Evolutionary conservation across 2,797 vertebrate species (phyloP).

Genomic region (Periparus ater): DNA sequence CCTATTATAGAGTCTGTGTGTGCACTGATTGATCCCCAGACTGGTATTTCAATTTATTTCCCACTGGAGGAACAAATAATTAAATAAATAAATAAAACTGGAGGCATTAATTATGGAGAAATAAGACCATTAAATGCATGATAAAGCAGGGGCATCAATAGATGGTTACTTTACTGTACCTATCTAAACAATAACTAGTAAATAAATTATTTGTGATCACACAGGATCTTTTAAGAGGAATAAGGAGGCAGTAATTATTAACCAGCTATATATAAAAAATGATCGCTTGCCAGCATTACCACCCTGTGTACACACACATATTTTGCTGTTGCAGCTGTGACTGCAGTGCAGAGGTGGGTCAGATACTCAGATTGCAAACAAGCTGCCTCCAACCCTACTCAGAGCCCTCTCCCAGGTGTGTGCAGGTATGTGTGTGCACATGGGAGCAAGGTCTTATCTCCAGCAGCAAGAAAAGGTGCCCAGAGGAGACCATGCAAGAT

Average conservation of each 20-base stretch:
- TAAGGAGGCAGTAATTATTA: slow-evolving; percentile 19
- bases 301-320: neutral
- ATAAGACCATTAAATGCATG: slow-evolving; percentile 49
- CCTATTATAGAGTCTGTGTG: neutral
- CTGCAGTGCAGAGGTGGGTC: neutral
- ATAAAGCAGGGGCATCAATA: slow-evolving; percentile 23
- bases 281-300: neutral
- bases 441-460: neutral
- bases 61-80: neutral
- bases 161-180: slow-evolving; percentile 33
- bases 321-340: neutral
- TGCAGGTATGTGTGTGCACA: neutral
- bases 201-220: slow-evolving; percentile 26
- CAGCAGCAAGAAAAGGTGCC: neutral
- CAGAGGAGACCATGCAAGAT: neutral
- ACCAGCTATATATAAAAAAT: neutral
- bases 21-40: slow-evolving; percentile 37
- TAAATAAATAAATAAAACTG: too few relatives aligned
- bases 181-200: slow-evolving; percentile 32
- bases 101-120: slow-evolving; percentile 29
- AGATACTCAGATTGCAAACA: neutral
- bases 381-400: neutral
- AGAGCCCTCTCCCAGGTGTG: neutral
- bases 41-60: slow-evolving; percentile 43
- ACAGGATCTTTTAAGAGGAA: slow-evolving; percentile 1